Evolutionary conservation across 2,888 invertebrate species (phyloP).

Genomic region (Cosmopolites sordidus): DNA sequence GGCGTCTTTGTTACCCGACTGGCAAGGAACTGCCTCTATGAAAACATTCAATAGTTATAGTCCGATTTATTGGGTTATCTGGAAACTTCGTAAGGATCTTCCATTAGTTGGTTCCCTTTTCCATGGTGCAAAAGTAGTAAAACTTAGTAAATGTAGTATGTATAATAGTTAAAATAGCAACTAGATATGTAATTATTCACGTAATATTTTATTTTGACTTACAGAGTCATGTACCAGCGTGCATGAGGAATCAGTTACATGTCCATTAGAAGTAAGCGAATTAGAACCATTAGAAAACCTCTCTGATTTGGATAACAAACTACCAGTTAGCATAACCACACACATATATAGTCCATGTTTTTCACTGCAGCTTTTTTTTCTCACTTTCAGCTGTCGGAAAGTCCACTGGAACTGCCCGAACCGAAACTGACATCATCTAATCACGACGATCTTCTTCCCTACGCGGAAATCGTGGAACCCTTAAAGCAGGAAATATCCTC

Average conservation of each 20-base stretch:
- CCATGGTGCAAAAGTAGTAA: too few relatives aligned
- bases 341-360: not conserved
- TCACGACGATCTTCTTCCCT: constrained; percentile 41
- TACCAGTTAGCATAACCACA: constrained; percentile 37
- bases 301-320: constrained; percentile 46
- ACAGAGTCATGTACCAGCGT: constrained; percentile 52
- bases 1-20: too few relatives aligned
- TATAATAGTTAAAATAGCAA: too few relatives aligned
- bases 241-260: constrained; percentile 54
- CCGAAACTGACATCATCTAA: constrained; percentile 45
- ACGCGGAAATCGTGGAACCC: constrained; percentile 44
- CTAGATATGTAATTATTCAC: too few relatives aligned
- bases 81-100: too few relatives aligned
- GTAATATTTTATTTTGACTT: constrained; percentile 12
- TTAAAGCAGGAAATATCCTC: constrained; percentile 44
- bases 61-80: too few relatives aligned
- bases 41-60: too few relatives aligned
- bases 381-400: constrained; percentile 43
- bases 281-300: constrained; percentile 52
- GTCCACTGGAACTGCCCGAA: constrained; percentile 47
- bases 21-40: too few relatives aligned
- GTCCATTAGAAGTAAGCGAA: constrained; percentile 55
- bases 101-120: too few relatives aligned
- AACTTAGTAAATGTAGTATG: too few relatives aligned
- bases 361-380: constrained; percentile 5